Evolutionary conservation across 2,888 invertebrate genomes (phyloP).

Genomic region (Dromius quadrimaculatus): DNA sequence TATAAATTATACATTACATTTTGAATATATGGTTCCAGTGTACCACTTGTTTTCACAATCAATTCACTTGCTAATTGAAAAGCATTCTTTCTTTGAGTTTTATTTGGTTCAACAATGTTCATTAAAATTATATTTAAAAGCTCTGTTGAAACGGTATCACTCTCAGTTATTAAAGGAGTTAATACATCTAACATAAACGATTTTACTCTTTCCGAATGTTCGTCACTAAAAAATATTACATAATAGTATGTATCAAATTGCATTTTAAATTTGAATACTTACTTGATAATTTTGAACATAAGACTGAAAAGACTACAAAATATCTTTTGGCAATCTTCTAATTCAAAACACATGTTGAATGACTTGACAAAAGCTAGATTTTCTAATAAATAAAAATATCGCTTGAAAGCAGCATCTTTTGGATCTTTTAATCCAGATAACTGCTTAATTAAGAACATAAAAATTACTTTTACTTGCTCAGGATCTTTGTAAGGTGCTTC

Average conservation of each 20-base stretch:
- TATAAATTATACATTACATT: constrained; percentile 76
- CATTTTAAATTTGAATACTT: constrained; percentile 64
- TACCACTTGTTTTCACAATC: constrained; percentile 90
- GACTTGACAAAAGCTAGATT: constrained; percentile 98
- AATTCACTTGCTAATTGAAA: constrained; percentile 92
- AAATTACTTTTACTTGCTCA: constrained; percentile 92
- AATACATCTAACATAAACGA: constrained; percentile 97
- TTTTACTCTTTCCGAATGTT: constrained; percentile 95
- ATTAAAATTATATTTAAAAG: constrained; percentile 92
- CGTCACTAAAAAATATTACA: constrained; percentile 76
- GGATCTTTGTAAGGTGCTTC: constrained; percentile 98
- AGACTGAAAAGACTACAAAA: constrained; percentile 93
- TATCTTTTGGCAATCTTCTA: constrained; percentile 97
- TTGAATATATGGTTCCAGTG: constrained; percentile 94
- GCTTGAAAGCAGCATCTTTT: constrained; percentile 96
- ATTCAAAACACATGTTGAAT: constrained; percentile 98
- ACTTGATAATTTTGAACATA: constrained; percentile 97
- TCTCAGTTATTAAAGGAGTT: constrained; percentile 93
- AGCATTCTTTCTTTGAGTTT: constrained; percentile 89
- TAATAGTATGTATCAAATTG: constrained; percentile 24
- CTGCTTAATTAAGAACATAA: constrained; percentile 94
- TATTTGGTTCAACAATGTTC: constrained; percentile 94
- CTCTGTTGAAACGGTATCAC: constrained; percentile 94
- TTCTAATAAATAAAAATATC: constrained; percentile 96
- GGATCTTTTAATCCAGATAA: constrained; percentile 94